Percentiles rank a stretch among this genome's conserved stretches.
Evolutionary conservation across 2,888 invertebrate species (phyloP).

Genomic region (Thymelicus lineola): DNA sequence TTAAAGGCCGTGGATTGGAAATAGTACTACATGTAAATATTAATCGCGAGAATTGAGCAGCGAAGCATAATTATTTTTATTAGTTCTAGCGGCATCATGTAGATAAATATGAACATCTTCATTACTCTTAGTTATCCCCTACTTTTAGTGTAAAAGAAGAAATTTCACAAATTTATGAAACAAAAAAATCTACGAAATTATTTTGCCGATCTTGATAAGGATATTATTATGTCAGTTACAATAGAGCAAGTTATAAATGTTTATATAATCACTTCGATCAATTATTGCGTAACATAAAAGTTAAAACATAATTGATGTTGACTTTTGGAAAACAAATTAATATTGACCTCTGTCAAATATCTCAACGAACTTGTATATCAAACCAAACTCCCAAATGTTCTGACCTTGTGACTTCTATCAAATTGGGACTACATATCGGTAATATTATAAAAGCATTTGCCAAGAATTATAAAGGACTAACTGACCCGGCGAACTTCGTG

Average conservation of each 20-base stretch:
- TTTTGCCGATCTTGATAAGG: background rate
- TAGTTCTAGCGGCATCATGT: too few relatives aligned
- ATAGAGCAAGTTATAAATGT: background rate
- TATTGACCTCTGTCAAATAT: slow-evolving; percentile 3
- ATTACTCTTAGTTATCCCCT: too few relatives aligned
- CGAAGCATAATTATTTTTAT: too few relatives aligned
- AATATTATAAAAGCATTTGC: too few relatives aligned
- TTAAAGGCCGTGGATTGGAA: too few relatives aligned
- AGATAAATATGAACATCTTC: background rate
- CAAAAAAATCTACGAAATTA: background rate
- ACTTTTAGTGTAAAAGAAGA: too few relatives aligned
- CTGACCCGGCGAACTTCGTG: too few relatives aligned
- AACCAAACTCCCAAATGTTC: background rate
- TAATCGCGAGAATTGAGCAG: too few relatives aligned
- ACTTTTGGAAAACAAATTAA: slow-evolving; percentile 5
- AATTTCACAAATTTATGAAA: too few relatives aligned
- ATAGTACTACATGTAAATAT: too few relatives aligned
- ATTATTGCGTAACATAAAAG: background rate
- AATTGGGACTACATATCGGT: background rate
- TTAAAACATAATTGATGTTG: background rate
- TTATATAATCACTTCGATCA: background rate
- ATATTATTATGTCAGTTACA: background rate
- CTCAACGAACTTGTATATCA: background rate
- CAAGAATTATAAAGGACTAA: too few relatives aligned
- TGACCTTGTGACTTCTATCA: background rate